These are phyloP conservation scores for Triops longicaudatus DNA, from an alignment of 1,140 invertebrate genomes.

Conservation along the genomic window DNA sequence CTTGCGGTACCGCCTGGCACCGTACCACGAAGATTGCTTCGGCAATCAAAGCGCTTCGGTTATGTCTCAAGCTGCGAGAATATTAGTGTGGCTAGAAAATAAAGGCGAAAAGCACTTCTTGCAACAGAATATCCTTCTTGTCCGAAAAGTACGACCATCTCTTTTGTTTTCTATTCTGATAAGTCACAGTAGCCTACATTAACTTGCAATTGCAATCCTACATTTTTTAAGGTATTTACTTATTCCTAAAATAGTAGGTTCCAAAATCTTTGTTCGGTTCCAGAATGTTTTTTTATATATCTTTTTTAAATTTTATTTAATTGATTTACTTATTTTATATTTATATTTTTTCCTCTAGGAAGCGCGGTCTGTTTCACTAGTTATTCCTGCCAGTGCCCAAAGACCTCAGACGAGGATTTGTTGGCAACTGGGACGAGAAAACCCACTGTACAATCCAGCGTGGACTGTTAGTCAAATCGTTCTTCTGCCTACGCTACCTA, in stretches of 20 bases:
- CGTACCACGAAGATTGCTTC: slow-evolving; percentile 30
- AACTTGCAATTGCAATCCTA: too few relatives aligned
- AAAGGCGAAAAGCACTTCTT: slow-evolving; percentile 34
- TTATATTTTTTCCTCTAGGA: slow-evolving; percentile 28
- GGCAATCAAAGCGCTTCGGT: slow-evolving; percentile 23
- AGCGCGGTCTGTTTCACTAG: slow-evolving; percentile 29
- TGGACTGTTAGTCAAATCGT: slow-evolving; percentile 39
- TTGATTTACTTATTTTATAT: background rate
- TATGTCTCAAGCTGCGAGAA: slow-evolving; percentile 23
- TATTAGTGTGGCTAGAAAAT: slow-evolving; percentile 37
- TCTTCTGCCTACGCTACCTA: slow-evolving; percentile 35
- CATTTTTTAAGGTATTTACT: too few relatives aligned
- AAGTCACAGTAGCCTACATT: too few relatives aligned
- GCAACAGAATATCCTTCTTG: slow-evolving; percentile 26
- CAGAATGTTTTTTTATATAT: too few relatives aligned
- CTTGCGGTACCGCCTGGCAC: slow-evolving; percentile 38
- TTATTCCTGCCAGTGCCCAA: slow-evolving; percentile 31
- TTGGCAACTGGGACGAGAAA: slow-evolving; percentile 38
- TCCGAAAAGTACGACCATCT: background rate
- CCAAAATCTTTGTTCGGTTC: too few relatives aligned
- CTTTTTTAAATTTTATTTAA: too few relatives aligned
- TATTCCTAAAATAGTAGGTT: too few relatives aligned
- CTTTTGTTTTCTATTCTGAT: too few relatives aligned
- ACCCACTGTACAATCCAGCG: slow-evolving; percentile 31
- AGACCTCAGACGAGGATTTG: slow-evolving; percentile 35